phyloP scores from a whole-genome alignment of 2,888 invertebrate genomes.

The Dasypolia templi region DNA sequence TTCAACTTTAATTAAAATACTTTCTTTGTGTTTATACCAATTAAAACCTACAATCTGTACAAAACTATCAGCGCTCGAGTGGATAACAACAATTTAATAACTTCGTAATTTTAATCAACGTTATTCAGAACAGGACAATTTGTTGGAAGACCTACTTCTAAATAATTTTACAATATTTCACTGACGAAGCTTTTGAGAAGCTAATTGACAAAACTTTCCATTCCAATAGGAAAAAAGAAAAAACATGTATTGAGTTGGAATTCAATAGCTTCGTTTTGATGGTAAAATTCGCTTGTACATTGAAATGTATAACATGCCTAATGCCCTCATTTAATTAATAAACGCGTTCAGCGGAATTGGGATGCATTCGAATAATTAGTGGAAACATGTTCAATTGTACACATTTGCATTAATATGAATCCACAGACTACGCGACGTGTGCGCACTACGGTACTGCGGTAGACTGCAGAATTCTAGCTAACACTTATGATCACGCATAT shows the following conservation, averaged over 20 bases:
- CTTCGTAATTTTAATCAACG: slow-evolving; percentile 41
- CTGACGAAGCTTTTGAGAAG: background rate
- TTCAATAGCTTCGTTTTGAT: background rate
- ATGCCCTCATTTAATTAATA: slow-evolving; percentile 47
- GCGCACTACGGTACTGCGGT: too few species aligned
- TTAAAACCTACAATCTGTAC: slow-evolving; percentile 28
- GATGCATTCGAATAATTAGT: slow-evolving; percentile 55
- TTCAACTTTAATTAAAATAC: slow-evolving; percentile 46
- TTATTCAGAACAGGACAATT: slow-evolving; percentile 5
- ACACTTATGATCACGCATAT: too few species aligned
- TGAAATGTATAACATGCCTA: slow-evolving; percentile 12
- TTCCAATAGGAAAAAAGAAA: background rate
- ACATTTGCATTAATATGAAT: slow-evolving; percentile 51
- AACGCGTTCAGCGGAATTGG: slow-evolving; percentile 32
- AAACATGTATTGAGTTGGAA: background rate
- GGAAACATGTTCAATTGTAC: slow-evolving; percentile 28
- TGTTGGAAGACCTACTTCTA: slow-evolving; percentile 1
- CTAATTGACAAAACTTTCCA: slow-evolving; percentile 7
- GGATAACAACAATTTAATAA: slow-evolving; percentile 34
- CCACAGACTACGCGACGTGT: too few species aligned
- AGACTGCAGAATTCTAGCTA: too few species aligned
- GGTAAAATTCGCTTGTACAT: slow-evolving; percentile 2
- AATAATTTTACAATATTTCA: background rate
- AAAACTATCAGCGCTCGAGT: slow-evolving; percentile 39
- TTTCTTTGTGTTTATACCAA: slow-evolving; percentile 44